A percentile compares a stretch with the other conserved stretches of the same genome.
phyloP scores from a whole-genome alignment of 2,888 invertebrate genomes.

The Plagodis pulveraria region DNA sequence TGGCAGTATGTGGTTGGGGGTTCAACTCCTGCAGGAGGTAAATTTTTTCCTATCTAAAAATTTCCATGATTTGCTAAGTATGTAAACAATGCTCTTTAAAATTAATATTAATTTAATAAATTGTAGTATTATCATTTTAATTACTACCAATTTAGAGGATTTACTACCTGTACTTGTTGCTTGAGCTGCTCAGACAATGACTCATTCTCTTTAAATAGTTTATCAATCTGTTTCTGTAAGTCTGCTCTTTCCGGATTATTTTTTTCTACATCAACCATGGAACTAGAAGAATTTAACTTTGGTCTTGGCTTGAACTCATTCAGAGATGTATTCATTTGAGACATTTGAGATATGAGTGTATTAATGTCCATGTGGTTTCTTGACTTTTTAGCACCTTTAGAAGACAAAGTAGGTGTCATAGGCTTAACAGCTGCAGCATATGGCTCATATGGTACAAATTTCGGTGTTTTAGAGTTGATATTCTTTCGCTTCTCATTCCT shows the following conservation, averaged over 20 bases:
- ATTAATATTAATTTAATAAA: too few species aligned
- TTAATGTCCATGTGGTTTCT: slow-evolving; percentile 87
- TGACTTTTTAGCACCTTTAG: slow-evolving; percentile 69
- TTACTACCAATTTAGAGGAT: background rate
- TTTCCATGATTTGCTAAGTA: too few species aligned
- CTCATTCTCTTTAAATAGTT: slow-evolving; percentile 88
- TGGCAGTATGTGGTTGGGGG: too few species aligned
- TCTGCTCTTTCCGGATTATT: slow-evolving; percentile 72
- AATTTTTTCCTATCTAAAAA: too few species aligned
- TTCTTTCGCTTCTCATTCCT: slow-evolving; percentile 83
- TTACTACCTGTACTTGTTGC: slow-evolving; percentile 90
- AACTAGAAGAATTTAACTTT: slow-evolving; percentile 62
- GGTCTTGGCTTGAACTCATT: slow-evolving; percentile 84
- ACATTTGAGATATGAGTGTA: slow-evolving; percentile 89
- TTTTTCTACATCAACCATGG: slow-evolving; percentile 48
- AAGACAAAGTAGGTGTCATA: slow-evolving; percentile 84
- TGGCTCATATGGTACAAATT: slow-evolving; percentile 95
- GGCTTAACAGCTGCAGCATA: slow-evolving; percentile 94
- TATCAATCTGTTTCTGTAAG: slow-evolving; percentile 86
- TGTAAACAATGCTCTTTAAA: too few species aligned
- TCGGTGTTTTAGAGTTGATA: slow-evolving; percentile 88
- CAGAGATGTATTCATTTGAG: slow-evolving; percentile 87
- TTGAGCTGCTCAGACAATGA: slow-evolving; percentile 92
- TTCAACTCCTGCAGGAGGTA: too few species aligned
- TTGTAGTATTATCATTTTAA: background rate